Base-by-base conservation (phyloP, 2,797 vertebrate genomes). In the Neosalanx taihuensis region DNA sequence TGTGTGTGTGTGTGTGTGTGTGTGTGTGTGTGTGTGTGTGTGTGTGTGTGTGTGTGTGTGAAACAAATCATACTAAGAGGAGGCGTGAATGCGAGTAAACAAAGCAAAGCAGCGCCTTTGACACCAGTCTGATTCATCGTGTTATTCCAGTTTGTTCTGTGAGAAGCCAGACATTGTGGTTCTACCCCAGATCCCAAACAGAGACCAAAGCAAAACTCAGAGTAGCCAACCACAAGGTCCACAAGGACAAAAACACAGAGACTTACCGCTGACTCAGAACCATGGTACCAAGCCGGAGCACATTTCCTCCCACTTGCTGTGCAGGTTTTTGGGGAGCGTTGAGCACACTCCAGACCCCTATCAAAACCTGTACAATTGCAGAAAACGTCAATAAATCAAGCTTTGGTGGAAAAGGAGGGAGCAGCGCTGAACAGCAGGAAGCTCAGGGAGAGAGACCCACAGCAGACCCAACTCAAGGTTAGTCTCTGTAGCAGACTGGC, bases 391-490 rank as follows among this genome's bases (percentile, higher is more conserved):
- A 60, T 72, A 72, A 69, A 58, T 62, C 58, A 71, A 26, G 23
- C 69, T 56, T 51, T 49, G 53, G 49, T 23, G 71, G 18, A 29
- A 51, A 57, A 69, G 73, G 41, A 79, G 69, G 31, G 49, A 41
- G 60, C 51, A 12, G 74, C 79, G 69, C 64, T 76, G 63, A 78
- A 59, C 74, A 74, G 51, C 4, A n/a, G 51, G 18, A 56, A 17
- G 51, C 15, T 56, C 3, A 26, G 41, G 10, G 33, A 9, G 41
- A 46, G 41, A 26, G 41, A 46, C 9, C 41, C 3, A 46, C 58
- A 67, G 72, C 71, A 79, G 82, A 84, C 46, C 49, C 74, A 76
- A 79, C 35, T 17, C 59, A 75, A 72, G 79, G 83, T 74, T 1
- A 61, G 75, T 80, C 79, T 80, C 83, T 71, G 53, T 65, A 57